Evolutionary conservation across 2,888 invertebrate species (phyloP).

Genomic region (Lithophane ornitopus): DNA sequence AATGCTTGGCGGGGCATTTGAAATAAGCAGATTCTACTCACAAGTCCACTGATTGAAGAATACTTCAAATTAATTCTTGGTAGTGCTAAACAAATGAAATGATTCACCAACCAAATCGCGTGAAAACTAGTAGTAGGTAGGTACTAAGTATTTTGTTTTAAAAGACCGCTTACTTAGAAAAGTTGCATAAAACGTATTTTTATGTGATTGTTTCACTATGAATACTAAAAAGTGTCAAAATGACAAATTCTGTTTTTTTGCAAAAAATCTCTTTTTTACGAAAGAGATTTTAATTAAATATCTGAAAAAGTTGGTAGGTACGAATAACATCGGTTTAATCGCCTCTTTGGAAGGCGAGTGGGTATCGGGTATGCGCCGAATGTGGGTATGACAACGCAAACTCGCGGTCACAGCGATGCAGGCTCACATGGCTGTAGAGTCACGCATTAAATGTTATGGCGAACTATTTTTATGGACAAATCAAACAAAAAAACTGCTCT

Average conservation of each 20-base stretch:
- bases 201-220: not conserved
- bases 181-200: not conserved
- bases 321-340: not conserved
- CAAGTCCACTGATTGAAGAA: not conserved
- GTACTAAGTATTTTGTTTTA: not conserved
- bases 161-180: not conserved
- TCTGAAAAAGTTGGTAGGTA: not conserved
- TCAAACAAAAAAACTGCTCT: no score
- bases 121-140: not conserved
- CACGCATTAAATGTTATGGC: not conserved
- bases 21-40: not conserved
- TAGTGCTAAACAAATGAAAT: not conserved
- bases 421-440: not conserved
- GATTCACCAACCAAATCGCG: not conserved
- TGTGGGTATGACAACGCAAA: not conserved
- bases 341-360: not conserved
- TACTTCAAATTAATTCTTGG: conserved; percentile 1
- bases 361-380: not conserved
- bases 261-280: no score
- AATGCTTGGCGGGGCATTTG: not conserved
- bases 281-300: conserved; percentile 5
- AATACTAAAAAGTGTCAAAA: not conserved
- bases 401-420: not conserved
- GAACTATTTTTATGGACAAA: no score
- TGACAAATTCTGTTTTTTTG: conserved; percentile 2